These are phyloP conservation scores for Chorisops tibialis DNA, from an alignment of 2,888 invertebrate genomes.

Conservation along the genomic window DNA sequence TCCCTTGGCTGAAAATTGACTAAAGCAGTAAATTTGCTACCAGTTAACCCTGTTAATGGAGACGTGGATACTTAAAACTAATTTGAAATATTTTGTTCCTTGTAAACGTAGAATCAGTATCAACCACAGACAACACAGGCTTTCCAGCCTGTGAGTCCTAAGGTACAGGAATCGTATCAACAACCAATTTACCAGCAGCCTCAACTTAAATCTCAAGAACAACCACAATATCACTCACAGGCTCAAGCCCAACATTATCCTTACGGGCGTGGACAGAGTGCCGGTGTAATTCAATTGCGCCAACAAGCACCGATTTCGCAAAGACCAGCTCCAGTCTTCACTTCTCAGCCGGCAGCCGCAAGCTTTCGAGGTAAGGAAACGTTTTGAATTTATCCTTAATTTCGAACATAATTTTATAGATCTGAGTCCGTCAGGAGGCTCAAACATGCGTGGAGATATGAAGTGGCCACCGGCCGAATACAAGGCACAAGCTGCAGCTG, in stretches of 20 bases:
- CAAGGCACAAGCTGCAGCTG: constrained; percentile 69
- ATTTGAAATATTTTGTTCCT: no score
- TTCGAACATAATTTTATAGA: neutral
- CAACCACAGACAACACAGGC: constrained; percentile 31
- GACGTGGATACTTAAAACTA: no score
- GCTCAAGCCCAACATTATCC: constrained; percentile 39
- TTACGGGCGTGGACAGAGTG: constrained; percentile 55
- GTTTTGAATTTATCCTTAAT: neutral
- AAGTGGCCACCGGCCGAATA: constrained; percentile 84
- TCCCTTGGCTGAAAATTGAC: neutral
- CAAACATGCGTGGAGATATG: constrained; percentile 80
- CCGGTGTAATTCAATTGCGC: constrained; percentile 57
- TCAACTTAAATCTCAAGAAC: constrained; percentile 37
- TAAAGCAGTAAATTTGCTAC: constrained; percentile 8
- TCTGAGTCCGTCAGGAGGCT: constrained; percentile 58
- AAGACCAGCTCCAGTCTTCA: constrained; percentile 68
- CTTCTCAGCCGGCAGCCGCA: constrained; percentile 77
- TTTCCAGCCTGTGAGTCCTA: constrained; percentile 32
- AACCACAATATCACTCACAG: constrained; percentile 39
- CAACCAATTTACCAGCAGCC: constrained; percentile 29
- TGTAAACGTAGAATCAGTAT: constrained; percentile 32
- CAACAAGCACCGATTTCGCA: constrained; percentile 73
- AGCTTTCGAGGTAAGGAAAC: constrained; percentile 60
- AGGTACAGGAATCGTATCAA: constrained; percentile 24
- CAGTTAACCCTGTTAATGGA: no score